Conservation (phyloP, 2,797 vertebrate genomes). For the Rhinatrema bivittatum region DNA sequence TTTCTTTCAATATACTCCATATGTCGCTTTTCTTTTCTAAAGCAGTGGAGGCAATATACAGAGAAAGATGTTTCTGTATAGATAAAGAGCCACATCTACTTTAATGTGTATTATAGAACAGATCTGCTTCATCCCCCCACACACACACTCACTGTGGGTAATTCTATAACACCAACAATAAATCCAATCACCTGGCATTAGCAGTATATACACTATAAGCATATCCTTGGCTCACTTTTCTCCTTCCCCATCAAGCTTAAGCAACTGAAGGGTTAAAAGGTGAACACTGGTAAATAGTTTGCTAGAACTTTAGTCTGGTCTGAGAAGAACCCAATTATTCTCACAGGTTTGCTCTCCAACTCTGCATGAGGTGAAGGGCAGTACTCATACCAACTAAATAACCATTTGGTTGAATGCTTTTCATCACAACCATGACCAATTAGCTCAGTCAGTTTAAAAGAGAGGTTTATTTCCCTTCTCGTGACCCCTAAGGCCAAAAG, state of each 20-base stretch:
- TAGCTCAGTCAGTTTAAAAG: constrained; percentile 10
- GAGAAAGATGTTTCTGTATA: too few species aligned
- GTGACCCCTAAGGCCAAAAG: background rate
- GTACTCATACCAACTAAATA: constrained; percentile 1
- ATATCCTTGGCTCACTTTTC: too few species aligned
- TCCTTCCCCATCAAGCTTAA: background rate
- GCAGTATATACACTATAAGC: too few species aligned
- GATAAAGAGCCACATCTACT: too few species aligned
- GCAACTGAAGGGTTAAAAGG: background rate
- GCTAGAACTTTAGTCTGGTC: constrained; percentile 18
- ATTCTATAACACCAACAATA: too few species aligned
- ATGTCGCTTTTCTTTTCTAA: too few species aligned
- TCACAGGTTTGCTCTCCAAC: constrained; percentile 19
- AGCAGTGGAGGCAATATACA: too few species aligned
- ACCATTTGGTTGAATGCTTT: constrained; percentile 7
- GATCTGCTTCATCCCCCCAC: too few species aligned
- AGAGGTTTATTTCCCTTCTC: constrained; percentile 11
- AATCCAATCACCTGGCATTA: too few species aligned
- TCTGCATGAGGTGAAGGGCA: constrained; percentile 27
- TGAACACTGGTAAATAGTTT: constrained; percentile 30
- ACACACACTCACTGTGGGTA: too few species aligned
- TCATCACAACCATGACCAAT: constrained; percentile 3
- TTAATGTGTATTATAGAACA: too few species aligned
- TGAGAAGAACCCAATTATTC: constrained; percentile 20
- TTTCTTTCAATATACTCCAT: too few species aligned